These are phyloP conservation scores for Dreissena rostriformis DNA, from an alignment of 1,140 invertebrate species.

Conservation along the genomic window DNA sequence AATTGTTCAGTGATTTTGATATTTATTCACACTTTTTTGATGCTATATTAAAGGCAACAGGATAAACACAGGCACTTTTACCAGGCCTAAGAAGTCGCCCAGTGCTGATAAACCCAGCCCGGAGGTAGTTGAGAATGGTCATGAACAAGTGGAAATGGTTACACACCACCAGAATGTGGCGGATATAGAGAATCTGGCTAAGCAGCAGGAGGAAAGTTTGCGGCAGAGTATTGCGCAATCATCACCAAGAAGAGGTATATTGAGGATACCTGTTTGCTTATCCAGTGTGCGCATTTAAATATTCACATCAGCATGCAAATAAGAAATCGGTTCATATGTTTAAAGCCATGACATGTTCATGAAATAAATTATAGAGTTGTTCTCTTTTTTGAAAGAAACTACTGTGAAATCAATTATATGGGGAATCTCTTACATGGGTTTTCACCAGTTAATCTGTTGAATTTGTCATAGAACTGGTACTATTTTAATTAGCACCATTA, in stretches of 20 bases:
- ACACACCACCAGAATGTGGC: slow-evolving; percentile 46
- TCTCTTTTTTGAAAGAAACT: no score
- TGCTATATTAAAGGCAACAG: slow-evolving; percentile 16
- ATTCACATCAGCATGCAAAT: no score
- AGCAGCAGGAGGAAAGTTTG: slow-evolving; percentile 49
- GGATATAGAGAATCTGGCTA: slow-evolving; percentile 55
- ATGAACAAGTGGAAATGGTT: slow-evolving; percentile 28
- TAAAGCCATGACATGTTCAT: no score
- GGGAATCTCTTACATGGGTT: no score
- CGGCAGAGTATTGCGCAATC: slow-evolving; percentile 52
- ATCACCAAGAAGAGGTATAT: slow-evolving; percentile 51
- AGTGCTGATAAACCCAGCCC: background rate
- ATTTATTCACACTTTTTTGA: background rate
- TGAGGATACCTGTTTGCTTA: background rate
- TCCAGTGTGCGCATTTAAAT: no score
- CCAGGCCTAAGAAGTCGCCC: slow-evolving; percentile 32
- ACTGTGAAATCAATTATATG: no score
- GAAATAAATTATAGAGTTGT: no score
- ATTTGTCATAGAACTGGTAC: no score
- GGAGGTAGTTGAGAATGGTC: background rate
- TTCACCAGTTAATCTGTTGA: no score
- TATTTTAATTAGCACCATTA: no score
- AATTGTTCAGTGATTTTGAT: no score
- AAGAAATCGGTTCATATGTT: no score
- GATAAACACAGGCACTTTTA: slow-evolving; percentile 52